phyloP scores from a whole-genome alignment of 1,140 invertebrate genomes.

The Nilaparvata lugens region DNA sequence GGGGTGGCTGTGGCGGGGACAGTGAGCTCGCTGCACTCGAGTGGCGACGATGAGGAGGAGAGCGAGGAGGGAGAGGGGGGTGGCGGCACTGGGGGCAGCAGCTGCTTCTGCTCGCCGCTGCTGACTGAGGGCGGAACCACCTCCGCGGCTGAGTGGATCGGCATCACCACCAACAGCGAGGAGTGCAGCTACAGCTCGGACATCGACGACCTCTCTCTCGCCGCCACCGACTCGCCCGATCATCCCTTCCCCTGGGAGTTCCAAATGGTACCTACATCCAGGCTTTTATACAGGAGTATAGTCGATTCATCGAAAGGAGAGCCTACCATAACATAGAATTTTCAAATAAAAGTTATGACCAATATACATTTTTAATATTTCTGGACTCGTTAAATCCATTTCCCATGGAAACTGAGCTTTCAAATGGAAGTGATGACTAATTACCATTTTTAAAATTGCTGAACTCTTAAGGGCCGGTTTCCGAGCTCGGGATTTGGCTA shows the following conservation, averaged over 20 bases:
- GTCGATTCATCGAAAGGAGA: too few relatives aligned
- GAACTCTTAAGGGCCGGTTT: too few relatives aligned
- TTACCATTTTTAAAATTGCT: too few relatives aligned
- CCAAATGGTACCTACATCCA: slow-evolving; percentile 55
- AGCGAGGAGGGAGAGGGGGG: slow-evolving; percentile 45
- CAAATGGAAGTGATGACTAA: too few relatives aligned
- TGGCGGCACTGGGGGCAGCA: slow-evolving; percentile 30
- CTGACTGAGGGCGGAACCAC: slow-evolving; percentile 46
- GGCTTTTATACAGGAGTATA: too few relatives aligned
- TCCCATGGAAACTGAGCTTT: too few relatives aligned
- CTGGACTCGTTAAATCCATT: too few relatives aligned
- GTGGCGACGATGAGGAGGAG: slow-evolving; percentile 41
- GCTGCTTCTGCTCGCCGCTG: slow-evolving; percentile 34
- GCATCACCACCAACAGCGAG: slow-evolving; percentile 74
- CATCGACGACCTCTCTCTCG: slow-evolving; percentile 48
- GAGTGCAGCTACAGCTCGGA: slow-evolving; percentile 76
- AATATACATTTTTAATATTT: too few relatives aligned
- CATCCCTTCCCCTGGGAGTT: slow-evolving; percentile 61
- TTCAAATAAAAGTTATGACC: too few relatives aligned
- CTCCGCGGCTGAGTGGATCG: slow-evolving; percentile 73
- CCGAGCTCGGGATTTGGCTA: too few relatives aligned
- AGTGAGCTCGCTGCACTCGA: slow-evolving; percentile 23
- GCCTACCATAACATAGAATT: too few relatives aligned
- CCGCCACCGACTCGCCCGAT: slow-evolving; percentile 41
- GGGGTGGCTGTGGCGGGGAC: background rate